These are phyloP conservation scores for Labeo calbasu DNA, from an alignment of 2,797 vertebrate genomes.

Conservation along the genomic window DNA sequence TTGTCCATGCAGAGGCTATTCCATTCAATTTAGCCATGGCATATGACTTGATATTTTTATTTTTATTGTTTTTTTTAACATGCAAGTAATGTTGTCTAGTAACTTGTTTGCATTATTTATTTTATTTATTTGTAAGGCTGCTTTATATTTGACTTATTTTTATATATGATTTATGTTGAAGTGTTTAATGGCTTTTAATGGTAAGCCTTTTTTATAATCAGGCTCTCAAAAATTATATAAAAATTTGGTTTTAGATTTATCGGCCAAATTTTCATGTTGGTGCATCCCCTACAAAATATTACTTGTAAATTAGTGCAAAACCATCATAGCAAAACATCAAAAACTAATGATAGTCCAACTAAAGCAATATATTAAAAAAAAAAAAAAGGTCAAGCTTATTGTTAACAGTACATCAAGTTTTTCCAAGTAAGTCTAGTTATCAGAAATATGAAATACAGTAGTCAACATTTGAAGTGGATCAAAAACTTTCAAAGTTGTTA, in stretches of 20 bases:
- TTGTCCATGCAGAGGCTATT: neutral
- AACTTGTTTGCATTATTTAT: neutral
- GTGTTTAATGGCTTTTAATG: neutral
- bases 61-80: neutral
- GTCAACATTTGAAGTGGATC: too few relatives aligned
- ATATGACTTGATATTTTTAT: neutral
- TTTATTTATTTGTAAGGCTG: neutral
- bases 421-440: too few relatives aligned
- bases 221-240: neutral
- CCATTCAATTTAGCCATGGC: neutral
- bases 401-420: too few relatives aligned
- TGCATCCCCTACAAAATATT: neutral
- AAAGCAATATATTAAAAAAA: too few relatives aligned
- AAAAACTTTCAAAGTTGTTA: too few relatives aligned
- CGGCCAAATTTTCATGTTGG: neutral
- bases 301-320: too few relatives aligned
- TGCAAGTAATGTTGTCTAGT: neutral
- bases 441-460: neutral
- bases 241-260: neutral
- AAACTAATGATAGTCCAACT: too few relatives aligned
- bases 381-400: too few relatives aligned
- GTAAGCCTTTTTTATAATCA: neutral
- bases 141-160: neutral
- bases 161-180: neutral
- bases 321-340: too few relatives aligned